phyloP scores from a whole-genome alignment of 2,797 vertebrate genomes.

The Falco concolor region DNA sequence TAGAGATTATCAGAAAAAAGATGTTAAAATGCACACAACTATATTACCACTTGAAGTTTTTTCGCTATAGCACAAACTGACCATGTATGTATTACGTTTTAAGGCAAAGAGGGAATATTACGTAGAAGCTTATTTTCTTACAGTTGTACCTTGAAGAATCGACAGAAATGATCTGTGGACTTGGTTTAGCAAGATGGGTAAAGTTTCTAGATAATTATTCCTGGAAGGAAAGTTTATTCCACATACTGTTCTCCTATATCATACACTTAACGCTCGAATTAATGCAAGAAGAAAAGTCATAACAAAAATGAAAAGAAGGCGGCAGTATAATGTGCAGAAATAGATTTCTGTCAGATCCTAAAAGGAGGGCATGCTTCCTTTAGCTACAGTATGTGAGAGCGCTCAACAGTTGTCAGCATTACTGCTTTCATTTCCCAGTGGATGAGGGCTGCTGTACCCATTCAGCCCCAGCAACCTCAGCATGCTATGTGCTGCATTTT shows the following conservation, averaged over 20 bases:
- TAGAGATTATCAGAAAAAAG: background rate
- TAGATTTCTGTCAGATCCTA: background rate
- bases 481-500: fast-evolving
- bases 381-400: background rate
- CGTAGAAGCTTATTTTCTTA: background rate
- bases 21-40: background rate
- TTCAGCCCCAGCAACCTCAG: background rate
- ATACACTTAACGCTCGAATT: background rate
- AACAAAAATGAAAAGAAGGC: background rate
- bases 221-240: background rate
- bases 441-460: background rate
- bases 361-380: background rate
- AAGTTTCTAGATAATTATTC: background rate
- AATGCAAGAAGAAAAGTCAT: background rate
- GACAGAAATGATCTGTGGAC: background rate
- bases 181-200: background rate
- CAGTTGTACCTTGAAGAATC: background rate
- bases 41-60: background rate
- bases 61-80: background rate
- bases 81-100: background rate
- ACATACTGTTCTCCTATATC: fast-evolving
- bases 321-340: background rate
- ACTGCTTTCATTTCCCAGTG: background rate
- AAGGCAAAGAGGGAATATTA: background rate
- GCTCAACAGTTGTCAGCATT: background rate